Evolutionary conservation across 2,113 vertebrate genomes (phyloP), one percentile per base, ranked within the genome.

Genomic region (Gobius niger): DNA sequence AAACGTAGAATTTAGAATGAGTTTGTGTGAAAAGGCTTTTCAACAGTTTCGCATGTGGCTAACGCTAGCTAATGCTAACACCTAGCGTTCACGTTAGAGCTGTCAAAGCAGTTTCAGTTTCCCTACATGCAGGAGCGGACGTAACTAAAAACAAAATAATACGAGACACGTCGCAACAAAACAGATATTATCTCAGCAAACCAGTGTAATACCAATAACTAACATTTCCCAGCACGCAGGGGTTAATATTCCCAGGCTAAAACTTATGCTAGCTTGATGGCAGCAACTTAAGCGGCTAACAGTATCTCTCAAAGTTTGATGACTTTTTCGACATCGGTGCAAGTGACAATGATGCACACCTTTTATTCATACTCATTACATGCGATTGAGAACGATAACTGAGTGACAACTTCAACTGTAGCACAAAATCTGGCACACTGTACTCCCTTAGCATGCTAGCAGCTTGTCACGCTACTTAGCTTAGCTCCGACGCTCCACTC

Each of bases 401-500:
- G 13, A 40, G 44, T 24, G 68, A 53, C 19, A 59, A 2, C 1
- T 15, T 0, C 14, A 7, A 13, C 18, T 34, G 2, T 2, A 60
- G 18, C 12, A 15, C 44, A 54, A 42, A 4, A 11, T 12, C 44
- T 62, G 5, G 51, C 14, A 71, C 14, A 46, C 18, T 63, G 9
- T 9, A 6, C 63, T 42, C 54, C 42, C 65, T 47, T 84, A 83
- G 74, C 77, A 74, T 52, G 86, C 79, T 86, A 86, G 61, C 57
- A n/a, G 65, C 73, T 68, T 11, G 66, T 65, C 62, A 82, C 8
- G 85, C 82, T 83, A 82, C n/a, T 66, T 74, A 83, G 72, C 77
- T 69, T 75, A 77, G 82, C 85, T 90, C 61, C 73, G 16, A 65
- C 59, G 73, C 44, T 50, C 47, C 64, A 70, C 82, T 73, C 62